Evolutionary conservation across 2,113 vertebrate genomes (phyloP).

Genomic region (Podarcis muralis): DNA sequence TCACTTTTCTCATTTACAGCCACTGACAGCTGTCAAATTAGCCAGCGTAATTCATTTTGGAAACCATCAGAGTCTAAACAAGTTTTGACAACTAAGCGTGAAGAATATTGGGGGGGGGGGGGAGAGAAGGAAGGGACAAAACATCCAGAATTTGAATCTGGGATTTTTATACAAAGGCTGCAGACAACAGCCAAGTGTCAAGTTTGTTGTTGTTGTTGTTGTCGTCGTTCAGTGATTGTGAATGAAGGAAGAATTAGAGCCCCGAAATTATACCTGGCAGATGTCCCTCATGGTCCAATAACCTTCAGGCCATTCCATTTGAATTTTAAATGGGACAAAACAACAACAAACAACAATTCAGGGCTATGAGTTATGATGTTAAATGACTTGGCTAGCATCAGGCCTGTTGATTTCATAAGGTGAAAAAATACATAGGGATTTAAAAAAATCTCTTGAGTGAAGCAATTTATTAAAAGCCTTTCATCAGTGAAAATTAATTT

Average conservation of each 20-base stretch:
- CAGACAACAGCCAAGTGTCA: conserved; percentile 41
- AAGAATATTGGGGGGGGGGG: conserved; percentile 30
- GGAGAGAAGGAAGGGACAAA: conserved; percentile 28
- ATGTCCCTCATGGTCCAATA: conserved; percentile 41
- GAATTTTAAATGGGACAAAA: conserved; percentile 50
- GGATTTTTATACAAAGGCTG: conserved; percentile 36
- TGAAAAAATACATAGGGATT: background rate
- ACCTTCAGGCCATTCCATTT: conserved; percentile 42
- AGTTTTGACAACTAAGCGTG: conserved; percentile 35
- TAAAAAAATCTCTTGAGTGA: background rate
- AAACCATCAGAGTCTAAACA: conserved; percentile 42
- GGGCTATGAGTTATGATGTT: conserved; percentile 1
- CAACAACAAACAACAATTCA: conserved; percentile 22
- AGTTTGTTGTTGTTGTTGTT: background rate
- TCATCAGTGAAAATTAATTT: background rate
- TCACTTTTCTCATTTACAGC: conserved; percentile 39
- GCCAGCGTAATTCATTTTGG: conserved; percentile 39
- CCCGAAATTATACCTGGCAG: conserved; percentile 45
- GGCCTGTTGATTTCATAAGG: conserved; percentile 16
- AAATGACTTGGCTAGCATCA: conserved; percentile 39
- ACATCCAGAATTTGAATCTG: conserved; percentile 32
- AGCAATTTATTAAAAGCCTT: background rate
- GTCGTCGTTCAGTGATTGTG: conserved; percentile 11
- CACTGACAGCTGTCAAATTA: conserved; percentile 45
- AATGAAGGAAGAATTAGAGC: conserved; percentile 45